Evolutionary conservation across 1,140 invertebrate genomes (phyloP), one percentile per base, ranked within the genome.

Genomic region (Dryas iulia): DNA sequence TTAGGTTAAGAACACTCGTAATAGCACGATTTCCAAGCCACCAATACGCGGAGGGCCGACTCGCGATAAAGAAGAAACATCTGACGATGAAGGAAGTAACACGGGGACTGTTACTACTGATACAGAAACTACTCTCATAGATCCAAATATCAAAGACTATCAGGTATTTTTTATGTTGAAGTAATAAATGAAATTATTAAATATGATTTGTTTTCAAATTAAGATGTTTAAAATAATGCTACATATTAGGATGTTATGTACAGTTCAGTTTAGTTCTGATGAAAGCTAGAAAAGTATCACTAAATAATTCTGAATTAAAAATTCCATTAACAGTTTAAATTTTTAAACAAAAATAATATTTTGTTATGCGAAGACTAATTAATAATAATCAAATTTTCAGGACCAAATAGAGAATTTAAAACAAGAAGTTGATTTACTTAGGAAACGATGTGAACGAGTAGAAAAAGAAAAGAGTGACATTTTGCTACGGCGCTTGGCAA

Each of bases 391-490:
- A 0, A 8, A 47, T 3, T 60, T 60, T 21, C 84, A 95, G 92
- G 94, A 94, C 74, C 94, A 95, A 91, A 87, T 95, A 69, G 93
- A 95, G 72, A 95, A 92, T 72, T 84, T 96, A 53, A 95, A 94
- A 82, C 94, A 95, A 78, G 95, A 96, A 86, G 82, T 95, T 35
- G 94, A 95, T 53, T 94, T 92, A 52, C 85, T 97, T 31, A 94
- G 70, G 93, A 95, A 78, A 89, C 94, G 95, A 76, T 97, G 96
- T 77, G 96, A 97, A 77, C 92, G 94, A 77, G 94, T 96, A 1
- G 97, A 98, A 87, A 95, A 96, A 63, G 97, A 98, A 81, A 98
- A 98, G 79, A 97, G 95, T 78, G 97, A 98, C 75, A 95, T 98
- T 71, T 81, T 97, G 54, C 86, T 97, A 18, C 91, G 96, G 72